Evolutionary conservation across 2,797 vertebrate species (phyloP), one percentile per base, ranked within the genome.

Genomic region (Gymnoscopelus microlampas): DNA sequence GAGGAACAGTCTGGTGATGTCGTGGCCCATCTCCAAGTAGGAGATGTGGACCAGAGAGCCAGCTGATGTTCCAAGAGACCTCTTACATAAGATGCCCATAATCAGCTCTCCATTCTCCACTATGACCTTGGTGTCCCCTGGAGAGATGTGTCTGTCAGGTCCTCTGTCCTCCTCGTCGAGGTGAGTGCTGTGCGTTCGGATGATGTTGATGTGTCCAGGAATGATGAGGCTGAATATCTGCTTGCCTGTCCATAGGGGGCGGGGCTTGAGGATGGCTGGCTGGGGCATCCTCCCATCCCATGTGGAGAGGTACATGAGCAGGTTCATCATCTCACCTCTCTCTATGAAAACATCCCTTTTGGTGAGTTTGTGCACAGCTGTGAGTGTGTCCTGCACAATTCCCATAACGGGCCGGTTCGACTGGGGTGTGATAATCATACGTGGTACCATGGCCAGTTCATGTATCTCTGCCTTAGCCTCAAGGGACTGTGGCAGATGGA

Each of bases 41-140:
- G 96, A 98, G 82, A 98, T 99, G 81, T 99, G 98, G 60, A 99
- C 98, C n/a, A 99, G 83, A 1, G 97, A 99, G 1, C 97, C 97
- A 0, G 98, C 97, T 0, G 98, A 99, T 0, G 97, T 98, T 29
- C 98, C 98, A 87, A 99, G 62, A 0, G 97, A 99, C 78, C 98
- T 98, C 92, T 99, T 99, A 82, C 98, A 99, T 53, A 99, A 87
- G 91, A 99, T 99, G 10, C 98, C 98, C 98, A 99, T 99, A 88
- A 99, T 99, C 74, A 99, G 80, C 90, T 99, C 98, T 0, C 98
- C 98, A 0, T 98, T 98, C 89, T 99, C 98, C 89, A 98, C 97
- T 3, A 98, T 95, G 53, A 98, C 97, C 95, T 98, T 99, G 12
- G 98, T 98, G 92, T 99, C 98, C 0, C 98, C 97, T 0, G 97